Percentiles rank a stretch among this genome's conserved stretches.
phyloP scores from a whole-genome alignment of 2,797 vertebrate species.

The Toxotes lorentzi region DNA sequence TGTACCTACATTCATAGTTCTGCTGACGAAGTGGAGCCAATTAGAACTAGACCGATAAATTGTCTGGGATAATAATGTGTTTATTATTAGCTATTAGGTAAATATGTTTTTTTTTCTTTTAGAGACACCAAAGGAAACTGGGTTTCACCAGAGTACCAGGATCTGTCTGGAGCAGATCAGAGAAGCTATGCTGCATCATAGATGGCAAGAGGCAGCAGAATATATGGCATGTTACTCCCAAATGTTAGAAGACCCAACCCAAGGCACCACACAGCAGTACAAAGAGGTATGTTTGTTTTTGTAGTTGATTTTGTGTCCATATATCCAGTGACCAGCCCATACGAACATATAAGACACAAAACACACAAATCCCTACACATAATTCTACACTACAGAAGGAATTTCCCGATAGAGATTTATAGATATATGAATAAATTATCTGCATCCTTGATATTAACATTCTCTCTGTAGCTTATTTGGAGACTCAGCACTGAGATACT shows the following conservation, averaged over 20 bases:
- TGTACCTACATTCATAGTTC: background rate
- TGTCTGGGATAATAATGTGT: background rate
- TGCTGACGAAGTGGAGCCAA: background rate
- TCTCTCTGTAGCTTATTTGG: slow-evolving; percentile 87
- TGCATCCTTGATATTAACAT: background rate
- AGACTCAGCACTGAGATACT: slow-evolving; percentile 92
- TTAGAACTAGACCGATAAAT: background rate
- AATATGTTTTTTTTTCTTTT: background rate
- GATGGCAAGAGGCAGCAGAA: slow-evolving; percentile 90
- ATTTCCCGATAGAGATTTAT: background rate
- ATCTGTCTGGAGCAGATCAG: slow-evolving; percentile 86
- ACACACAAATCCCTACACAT: background rate
- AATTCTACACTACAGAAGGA: background rate
- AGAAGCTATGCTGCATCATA: slow-evolving; percentile 88
- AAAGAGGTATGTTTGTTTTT: slow-evolving; percentile 82
- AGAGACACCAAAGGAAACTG: slow-evolving; percentile 66
- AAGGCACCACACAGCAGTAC: background rate
- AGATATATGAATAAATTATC: background rate
- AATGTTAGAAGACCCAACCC: slow-evolving; percentile 81
- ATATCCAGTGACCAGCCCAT: no score
- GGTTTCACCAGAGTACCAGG: slow-evolving; percentile 83
- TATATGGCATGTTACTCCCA: slow-evolving; percentile 88
- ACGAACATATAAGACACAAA: background rate
- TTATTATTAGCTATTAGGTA: no score
- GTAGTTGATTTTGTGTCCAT: background rate